A percentile compares a stretch with the other conserved stretches of the same genome.
Evolutionary conservation across 2,888 invertebrate species (phyloP).

Genomic region (Drosophila hamatofila): DNA sequence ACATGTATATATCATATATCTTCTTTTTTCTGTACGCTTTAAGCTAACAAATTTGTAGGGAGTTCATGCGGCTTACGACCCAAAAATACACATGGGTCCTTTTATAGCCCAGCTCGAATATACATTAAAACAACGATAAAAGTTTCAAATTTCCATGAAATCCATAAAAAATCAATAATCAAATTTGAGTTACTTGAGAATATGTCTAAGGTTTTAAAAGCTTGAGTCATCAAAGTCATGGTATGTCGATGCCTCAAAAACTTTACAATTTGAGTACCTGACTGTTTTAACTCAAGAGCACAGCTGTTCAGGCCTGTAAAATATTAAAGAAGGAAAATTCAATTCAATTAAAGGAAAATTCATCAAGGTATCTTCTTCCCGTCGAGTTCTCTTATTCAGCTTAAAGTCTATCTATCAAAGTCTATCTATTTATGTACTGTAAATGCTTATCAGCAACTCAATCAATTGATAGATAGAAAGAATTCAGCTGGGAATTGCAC

Average conservation of each 20-base stretch:
- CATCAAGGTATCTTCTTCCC: too few relatives aligned
- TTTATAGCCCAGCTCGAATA: background rate
- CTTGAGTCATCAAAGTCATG: background rate
- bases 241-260: background rate
- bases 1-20: background rate
- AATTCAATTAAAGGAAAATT: too few relatives aligned
- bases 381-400: too few relatives aligned
- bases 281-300: background rate
- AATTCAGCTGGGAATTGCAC: too few relatives aligned
- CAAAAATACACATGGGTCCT: background rate
- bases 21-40: background rate
- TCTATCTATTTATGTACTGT: too few relatives aligned
- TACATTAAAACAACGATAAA: background rate
- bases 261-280: background rate
- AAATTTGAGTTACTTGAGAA: background rate
- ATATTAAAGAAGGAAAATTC: too few relatives aligned
- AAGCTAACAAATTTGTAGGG: background rate
- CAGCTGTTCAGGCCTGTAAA: too few relatives aligned
- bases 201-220: background rate
- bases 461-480: too few relatives aligned
- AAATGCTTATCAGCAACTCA: too few relatives aligned
- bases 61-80: background rate
- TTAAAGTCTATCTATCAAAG: too few relatives aligned
- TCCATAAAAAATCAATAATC: background rate
- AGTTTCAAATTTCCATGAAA: background rate